These are phyloP conservation scores for Mallotus villosus DNA, from an alignment of 2,797 vertebrate species.

Conservation along the genomic window DNA sequence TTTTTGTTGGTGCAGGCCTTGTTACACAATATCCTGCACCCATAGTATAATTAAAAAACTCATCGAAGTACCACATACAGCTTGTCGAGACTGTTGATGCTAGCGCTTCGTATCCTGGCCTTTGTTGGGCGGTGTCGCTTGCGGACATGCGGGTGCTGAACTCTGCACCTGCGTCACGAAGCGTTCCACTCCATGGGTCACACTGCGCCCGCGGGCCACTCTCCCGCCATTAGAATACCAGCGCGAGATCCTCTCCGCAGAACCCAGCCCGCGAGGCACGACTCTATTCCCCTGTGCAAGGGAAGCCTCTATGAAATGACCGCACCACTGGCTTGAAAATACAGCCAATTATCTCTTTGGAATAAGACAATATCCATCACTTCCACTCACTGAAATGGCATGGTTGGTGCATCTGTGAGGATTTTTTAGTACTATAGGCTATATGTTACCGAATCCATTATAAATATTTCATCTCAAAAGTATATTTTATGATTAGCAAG, in stretches of 20 bases:
- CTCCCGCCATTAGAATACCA: slow-evolving; percentile 67
- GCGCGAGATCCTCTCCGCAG: slow-evolving; percentile 54
- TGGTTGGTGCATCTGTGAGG: slow-evolving; percentile 25
- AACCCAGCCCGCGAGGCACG: slow-evolving; percentile 64
- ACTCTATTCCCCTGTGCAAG: slow-evolving; percentile 46
- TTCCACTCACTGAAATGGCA: slow-evolving; percentile 12
- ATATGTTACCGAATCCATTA: neutral
- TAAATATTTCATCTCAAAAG: neutral
- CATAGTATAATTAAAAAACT: slow-evolving; percentile 26
- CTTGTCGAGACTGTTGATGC: slow-evolving; percentile 32
- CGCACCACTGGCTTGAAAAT: slow-evolving; percentile 51
- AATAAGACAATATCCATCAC: slow-evolving; percentile 62
- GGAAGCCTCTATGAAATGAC: slow-evolving; percentile 41
- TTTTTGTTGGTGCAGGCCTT: too few relatives aligned
- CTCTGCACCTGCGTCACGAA: slow-evolving; percentile 81
- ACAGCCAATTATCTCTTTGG: slow-evolving; percentile 66
- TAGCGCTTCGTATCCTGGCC: slow-evolving; percentile 39
- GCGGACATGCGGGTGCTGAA: slow-evolving; percentile 76
- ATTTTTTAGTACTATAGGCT: neutral
- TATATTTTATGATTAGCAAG: neutral
- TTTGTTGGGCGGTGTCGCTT: slow-evolving; percentile 68
- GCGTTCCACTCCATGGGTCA: slow-evolving; percentile 79
- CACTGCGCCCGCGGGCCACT: slow-evolving; percentile 69
- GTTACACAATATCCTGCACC: too few relatives aligned
- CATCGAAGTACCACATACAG: slow-evolving; percentile 28